Evolutionary conservation across 2,113 vertebrate species (phyloP), one percentile per base, ranked within the genome.

Genomic region (Rhabdornis inornatus): DNA sequence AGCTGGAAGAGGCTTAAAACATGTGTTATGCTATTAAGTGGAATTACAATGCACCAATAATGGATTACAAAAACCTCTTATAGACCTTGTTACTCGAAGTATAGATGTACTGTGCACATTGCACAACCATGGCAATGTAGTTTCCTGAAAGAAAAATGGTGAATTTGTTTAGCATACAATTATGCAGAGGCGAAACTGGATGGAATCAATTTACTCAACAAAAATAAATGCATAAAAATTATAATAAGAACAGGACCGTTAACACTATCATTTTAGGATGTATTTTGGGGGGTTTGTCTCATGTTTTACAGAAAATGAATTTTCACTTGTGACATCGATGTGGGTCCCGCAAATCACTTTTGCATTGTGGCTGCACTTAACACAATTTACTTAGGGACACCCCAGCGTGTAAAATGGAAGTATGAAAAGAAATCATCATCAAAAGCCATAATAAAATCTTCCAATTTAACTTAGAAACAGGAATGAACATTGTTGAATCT

Each of bases 1-100:
- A 96, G 94, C 89, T 97, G 96, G 94, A 94, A 91, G 47, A 74
- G 59, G 63, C 39, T 90, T 95, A 74, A 92, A 96, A 87, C 93
- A 95, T 84, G 94, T 91, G 95, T 91, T 95, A 89, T 47, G 35
- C 78, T 88, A 96, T 95, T 94, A 96, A 95, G 91, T 77, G 19
- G 47, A 76, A 83, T 92, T 85, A 85, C 63, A 70, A 74, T 77
- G 42, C 45, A 88, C 55, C 78, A 90, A 70, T 88, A 96, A 94
- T 83, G 84, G 78, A 90, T 95, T 92, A 74, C 42, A 74, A 90
- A 92, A 88, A 93, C 47, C 57, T 64, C 40, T 83, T 92, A 59
- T 40, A 80, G 78, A 90, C 71, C 75, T 84, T 59, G 59, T 74
- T 80, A 70, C 53, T 90, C 1, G 1, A 87, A 94, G 75, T 87